A percentile compares a stretch with the other conserved stretches of the same genome.
Evolutionary conservation across 1,140 invertebrate genomes (phyloP).

Genomic region (Ips typographus): DNA sequence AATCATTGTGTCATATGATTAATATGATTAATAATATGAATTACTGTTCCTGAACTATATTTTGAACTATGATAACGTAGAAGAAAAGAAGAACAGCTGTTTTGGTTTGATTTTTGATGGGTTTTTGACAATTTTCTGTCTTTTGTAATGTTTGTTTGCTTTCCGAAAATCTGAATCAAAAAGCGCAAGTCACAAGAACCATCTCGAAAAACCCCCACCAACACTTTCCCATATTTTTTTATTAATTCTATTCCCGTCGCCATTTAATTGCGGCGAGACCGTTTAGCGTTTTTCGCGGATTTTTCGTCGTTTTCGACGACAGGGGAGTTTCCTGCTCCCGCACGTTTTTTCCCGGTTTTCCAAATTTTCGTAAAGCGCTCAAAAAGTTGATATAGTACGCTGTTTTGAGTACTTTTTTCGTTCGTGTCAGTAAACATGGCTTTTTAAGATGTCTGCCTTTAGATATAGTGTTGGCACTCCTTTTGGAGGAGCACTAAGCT

Average conservation of each 20-base stretch:
- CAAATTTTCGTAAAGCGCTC: constrained; percentile 25
- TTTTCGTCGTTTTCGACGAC: constrained; percentile 65
- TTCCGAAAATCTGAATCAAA: no score
- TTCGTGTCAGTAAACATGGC: constrained; percentile 69
- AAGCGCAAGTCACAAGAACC: no score
- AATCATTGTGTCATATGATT: no score
- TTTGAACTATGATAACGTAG: no score
- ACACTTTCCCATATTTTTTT: not conserved
- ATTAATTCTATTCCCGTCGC: constrained; percentile 57
- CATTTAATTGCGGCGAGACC: constrained; percentile 64
- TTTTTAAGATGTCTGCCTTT: constrained; percentile 77
- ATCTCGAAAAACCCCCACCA: not conserved
- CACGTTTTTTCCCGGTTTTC: constrained; percentile 37
- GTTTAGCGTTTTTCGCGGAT: constrained; percentile 49
- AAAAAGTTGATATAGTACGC: constrained; percentile 6
- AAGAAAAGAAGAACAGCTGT: no score
- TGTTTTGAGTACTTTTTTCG: constrained; percentile 55
- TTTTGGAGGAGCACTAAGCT: constrained; percentile 65
- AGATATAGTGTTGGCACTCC: constrained; percentile 66
- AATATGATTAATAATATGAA: no score
- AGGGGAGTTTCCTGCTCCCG: constrained; percentile 61
- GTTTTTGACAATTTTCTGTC: no score
- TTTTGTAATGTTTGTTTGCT: no score
- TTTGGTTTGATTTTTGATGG: no score
- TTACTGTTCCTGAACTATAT: no score